Conservation (phyloP, 1,140 invertebrate genomes). For the Pemphigus obesinymphae region DNA sequence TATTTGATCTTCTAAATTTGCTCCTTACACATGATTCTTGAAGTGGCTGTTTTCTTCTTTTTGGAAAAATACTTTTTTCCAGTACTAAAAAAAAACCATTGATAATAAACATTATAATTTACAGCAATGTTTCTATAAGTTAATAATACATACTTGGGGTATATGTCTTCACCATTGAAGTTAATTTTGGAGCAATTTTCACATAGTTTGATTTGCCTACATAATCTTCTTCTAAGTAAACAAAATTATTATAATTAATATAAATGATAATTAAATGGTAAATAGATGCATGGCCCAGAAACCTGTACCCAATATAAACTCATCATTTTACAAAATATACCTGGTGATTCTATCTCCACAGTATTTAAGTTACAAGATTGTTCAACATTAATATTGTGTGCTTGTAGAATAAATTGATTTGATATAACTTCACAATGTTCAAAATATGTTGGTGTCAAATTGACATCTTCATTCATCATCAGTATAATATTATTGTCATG, state of each 20-base stretch:
- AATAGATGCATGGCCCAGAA: not conserved
- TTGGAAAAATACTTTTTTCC: constrained; percentile 28
- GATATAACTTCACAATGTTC: not conserved
- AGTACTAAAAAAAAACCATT: not conserved
- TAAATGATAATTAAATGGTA: too few species aligned
- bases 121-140: not conserved
- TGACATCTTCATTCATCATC: not conserved
- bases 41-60: not conserved
- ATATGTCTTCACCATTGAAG: not conserved
- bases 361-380: not conserved
- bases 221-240: not conserved
- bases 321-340: not conserved
- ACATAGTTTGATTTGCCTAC: not conserved
- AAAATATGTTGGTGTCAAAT: not conserved
- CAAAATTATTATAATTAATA: not conserved
- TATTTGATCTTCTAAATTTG: constrained; percentile 15
- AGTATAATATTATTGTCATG: constrained; percentile 15
- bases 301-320: not conserved
- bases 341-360: not conserved
- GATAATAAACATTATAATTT: not conserved
- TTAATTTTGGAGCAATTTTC: constrained; percentile 30
- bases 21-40: not conserved
- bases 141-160: not conserved
- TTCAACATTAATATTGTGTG: not conserved
- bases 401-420: constrained; percentile 6